Conservation (phyloP, 2,888 invertebrate genomes). For the Pemphredon lugubris region DNA sequence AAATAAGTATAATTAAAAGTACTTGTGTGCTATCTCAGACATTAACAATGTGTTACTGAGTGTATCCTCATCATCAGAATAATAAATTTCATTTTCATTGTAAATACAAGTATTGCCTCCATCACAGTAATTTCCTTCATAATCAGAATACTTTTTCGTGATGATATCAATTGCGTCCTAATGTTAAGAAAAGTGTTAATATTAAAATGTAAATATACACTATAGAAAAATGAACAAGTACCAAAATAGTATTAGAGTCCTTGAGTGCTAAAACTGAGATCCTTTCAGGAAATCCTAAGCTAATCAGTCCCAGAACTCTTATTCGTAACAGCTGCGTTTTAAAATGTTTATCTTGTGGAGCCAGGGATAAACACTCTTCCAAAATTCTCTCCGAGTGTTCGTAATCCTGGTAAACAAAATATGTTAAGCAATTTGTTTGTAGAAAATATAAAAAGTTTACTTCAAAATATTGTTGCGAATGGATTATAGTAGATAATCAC, state of each 20-base stretch:
- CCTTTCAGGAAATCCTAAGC: not conserved
- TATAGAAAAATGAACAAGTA: not conserved
- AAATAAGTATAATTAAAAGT: too few species aligned
- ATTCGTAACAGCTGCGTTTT: not conserved
- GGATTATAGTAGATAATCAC: not conserved
- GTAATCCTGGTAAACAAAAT: slow-evolving; percentile 1
- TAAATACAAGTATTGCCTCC: too few species aligned
- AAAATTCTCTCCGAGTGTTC: not conserved
- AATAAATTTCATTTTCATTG: not conserved
- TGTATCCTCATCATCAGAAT: not conserved
- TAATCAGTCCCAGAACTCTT: not conserved
- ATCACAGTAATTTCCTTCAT: too few species aligned
- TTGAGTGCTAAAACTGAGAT: not conserved
- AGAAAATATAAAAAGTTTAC: too few species aligned
- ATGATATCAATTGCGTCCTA: not conserved
- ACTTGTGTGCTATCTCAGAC: too few species aligned
- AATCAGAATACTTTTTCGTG: too few species aligned
- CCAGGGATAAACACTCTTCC: not conserved
- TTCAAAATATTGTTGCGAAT: too few species aligned
- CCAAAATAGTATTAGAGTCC: not conserved
- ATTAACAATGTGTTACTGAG: too few species aligned
- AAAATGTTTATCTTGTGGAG: not conserved
- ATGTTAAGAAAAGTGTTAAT: not conserved
- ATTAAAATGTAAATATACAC: too few species aligned
- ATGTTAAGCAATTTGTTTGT: not conserved